Evolutionary conservation across 2,888 invertebrate species (phyloP).

Genomic region (Lasioglossum morio): DNA sequence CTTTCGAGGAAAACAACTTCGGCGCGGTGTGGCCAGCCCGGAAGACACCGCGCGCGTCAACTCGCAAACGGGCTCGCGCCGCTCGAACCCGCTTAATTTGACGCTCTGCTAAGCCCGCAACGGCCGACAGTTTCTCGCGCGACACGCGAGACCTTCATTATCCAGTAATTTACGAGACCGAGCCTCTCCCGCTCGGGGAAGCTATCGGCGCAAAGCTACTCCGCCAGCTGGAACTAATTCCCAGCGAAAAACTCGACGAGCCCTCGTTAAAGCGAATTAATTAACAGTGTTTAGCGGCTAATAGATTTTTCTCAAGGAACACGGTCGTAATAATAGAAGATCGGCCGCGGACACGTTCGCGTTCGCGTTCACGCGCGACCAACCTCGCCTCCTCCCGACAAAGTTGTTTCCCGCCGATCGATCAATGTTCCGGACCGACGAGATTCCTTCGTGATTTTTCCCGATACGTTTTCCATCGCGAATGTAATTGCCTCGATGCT

Average conservation of each 20-base stretch:
- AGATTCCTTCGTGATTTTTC: not conserved
- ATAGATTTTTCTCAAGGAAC: not conserved
- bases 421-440: not conserved
- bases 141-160: conserved; percentile 46
- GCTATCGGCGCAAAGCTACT: not conserved
- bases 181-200: not conserved
- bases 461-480: not conserved
- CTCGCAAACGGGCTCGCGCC: not conserved
- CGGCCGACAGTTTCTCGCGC: conserved; percentile 11
- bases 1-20: conserved; percentile 64
- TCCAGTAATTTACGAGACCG: conserved; percentile 6
- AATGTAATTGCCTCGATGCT: not conserved
- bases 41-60: conserved; percentile 19
- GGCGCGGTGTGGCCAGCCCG: conserved; percentile 37
- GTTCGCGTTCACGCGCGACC: conserved; percentile 7
- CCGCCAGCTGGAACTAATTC: not conserved
- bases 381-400: not conserved
- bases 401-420: not conserved
- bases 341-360: not conserved
- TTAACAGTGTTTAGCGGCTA: not conserved
- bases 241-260: not conserved
- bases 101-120: conserved; percentile 14
- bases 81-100: conserved; percentile 22
- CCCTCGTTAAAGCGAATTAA: not conserved
- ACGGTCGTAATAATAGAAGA: not conserved